Evolutionary conservation across 2,113 vertebrate genomes (phyloP).

Genomic region (Amblyopsis rosae): DNA sequence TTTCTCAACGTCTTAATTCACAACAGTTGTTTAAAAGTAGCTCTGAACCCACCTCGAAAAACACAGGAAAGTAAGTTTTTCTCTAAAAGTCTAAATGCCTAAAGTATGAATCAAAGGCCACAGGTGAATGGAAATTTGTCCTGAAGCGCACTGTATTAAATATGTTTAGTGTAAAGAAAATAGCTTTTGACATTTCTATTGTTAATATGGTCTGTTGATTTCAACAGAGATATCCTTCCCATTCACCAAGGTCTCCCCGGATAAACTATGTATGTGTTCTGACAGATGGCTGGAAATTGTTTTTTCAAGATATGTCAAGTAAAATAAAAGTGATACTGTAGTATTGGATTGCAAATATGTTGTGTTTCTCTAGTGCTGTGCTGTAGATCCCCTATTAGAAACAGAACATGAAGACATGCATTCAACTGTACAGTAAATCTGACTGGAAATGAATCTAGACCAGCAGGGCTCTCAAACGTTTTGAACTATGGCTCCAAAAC

Average conservation of each 20-base stretch:
- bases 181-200: constrained; percentile 6
- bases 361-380: too few relatives aligned
- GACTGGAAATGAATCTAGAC: background rate
- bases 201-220: constrained; percentile 54
- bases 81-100: background rate
- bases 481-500: background rate
- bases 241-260: constrained; percentile 4
- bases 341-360: too few relatives aligned
- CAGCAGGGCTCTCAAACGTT: background rate
- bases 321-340: constrained; percentile 48
- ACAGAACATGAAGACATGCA: constrained; percentile 8
- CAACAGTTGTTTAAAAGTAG: constrained; percentile 67
- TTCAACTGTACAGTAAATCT: constrained; percentile 22
- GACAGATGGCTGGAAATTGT: constrained; percentile 51
- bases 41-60: constrained; percentile 10
- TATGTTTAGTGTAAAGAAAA: background rate
- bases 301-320: constrained; percentile 43
- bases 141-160: background rate
- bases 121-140: constrained; percentile 50
- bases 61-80: background rate
- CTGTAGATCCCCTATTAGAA: too few relatives aligned
- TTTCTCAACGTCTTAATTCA: constrained; percentile 56
- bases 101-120: constrained; percentile 11
- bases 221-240: constrained; percentile 35
- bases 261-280: constrained; percentile 34